phyloP scores from a whole-genome alignment of 2,113 vertebrate genomes.

The Peromyscus leucopus region DNA sequence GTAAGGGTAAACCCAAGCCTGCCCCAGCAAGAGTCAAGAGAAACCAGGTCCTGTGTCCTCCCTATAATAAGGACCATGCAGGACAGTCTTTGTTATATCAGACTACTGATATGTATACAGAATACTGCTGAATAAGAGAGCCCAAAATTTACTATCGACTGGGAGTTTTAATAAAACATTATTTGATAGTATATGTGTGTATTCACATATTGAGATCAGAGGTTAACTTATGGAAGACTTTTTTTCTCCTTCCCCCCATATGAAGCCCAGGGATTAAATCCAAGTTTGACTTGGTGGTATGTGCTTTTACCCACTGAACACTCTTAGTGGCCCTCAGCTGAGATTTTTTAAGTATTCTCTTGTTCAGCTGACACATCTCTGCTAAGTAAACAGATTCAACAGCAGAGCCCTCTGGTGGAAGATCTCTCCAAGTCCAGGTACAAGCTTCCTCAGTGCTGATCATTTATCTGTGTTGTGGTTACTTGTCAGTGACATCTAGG shows the following conservation, averaged over 20 bases:
- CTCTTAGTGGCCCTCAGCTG: background rate
- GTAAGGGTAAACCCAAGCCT: background rate
- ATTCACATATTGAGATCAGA: background rate
- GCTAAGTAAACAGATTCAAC: background rate
- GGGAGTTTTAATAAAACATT: background rate
- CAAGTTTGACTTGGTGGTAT: background rate
- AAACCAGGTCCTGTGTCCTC: background rate
- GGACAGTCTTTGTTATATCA: background rate
- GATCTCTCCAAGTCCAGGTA: background rate
- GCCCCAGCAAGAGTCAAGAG: background rate
- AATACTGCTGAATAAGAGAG: background rate
- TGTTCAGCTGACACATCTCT: background rate
- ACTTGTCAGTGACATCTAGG: background rate
- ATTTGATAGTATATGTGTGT: background rate
- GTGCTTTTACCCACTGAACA: background rate
- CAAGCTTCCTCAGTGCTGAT: background rate
- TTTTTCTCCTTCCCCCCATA: background rate
- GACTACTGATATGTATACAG: background rate
- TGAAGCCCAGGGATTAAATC: background rate
- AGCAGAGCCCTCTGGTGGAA: slow-evolving; percentile 4
- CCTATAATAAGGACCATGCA: background rate
- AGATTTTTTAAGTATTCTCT: background rate
- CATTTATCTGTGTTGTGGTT: background rate
- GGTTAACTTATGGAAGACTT: background rate
- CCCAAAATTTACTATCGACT: background rate